phyloP scores from a whole-genome alignment of 2,113 vertebrate genomes.

The Rhinoderma darwinii region DNA sequence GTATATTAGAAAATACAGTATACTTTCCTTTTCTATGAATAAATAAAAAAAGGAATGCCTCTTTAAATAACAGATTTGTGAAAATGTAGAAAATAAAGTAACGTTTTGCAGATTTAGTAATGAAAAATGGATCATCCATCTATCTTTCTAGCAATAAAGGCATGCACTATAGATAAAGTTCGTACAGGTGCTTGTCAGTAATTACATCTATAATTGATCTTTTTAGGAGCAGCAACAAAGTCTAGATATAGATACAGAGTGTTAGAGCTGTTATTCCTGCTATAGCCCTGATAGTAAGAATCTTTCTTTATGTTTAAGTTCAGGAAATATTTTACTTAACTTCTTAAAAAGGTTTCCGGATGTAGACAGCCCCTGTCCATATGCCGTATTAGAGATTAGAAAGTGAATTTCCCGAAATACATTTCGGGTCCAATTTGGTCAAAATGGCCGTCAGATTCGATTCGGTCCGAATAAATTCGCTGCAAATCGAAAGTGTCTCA shows the following conservation, averaged over 20 bases:
- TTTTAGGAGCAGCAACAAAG: constrained; percentile 5
- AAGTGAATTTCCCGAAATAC: too few species aligned
- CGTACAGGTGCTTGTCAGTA: constrained; percentile 32
- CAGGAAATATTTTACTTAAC: background rate
- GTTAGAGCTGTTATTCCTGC: constrained; percentile 4
- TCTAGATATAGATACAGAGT: background rate
- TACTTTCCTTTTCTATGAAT: background rate
- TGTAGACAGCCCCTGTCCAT: too few species aligned
- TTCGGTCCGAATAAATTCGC: too few species aligned
- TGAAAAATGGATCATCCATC: background rate
- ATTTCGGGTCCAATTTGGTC: too few species aligned
- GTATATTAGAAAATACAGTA: background rate
- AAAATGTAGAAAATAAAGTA: background rate
- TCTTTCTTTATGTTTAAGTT: background rate
- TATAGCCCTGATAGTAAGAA: background rate
- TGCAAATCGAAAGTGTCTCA: too few species aligned
- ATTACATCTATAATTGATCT: constrained; percentile 51
- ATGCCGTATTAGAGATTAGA: too few species aligned
- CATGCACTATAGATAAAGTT: background rate
- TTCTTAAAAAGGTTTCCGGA: too few species aligned
- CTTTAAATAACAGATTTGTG: background rate
- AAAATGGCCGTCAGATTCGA: too few species aligned
- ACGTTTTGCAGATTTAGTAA: background rate
- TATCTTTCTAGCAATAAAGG: background rate
- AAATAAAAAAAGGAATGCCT: background rate